Conservation (phyloP, 1,140 invertebrate genomes). For the Drosophila orena region DNA sequence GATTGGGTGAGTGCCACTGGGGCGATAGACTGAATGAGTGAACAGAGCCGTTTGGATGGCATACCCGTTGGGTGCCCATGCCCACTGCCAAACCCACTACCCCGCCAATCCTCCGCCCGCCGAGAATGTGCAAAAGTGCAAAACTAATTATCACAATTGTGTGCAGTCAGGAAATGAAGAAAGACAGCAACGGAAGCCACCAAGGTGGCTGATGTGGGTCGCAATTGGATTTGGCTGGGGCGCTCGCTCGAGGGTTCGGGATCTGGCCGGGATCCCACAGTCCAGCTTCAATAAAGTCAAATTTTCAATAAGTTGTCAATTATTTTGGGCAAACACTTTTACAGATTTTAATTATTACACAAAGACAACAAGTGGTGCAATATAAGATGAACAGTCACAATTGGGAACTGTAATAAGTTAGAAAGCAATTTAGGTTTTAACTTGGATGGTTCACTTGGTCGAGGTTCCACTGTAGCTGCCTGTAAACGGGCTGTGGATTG, state of each 20-base stretch:
- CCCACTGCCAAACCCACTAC: slow-evolving; percentile 6
- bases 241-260: slow-evolving; percentile 1
- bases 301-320: background rate
- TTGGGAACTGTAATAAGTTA: too few relatives aligned
- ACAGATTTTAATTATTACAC: background rate
- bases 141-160: slow-evolving; percentile 83
- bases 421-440: too few relatives aligned
- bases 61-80: background rate
- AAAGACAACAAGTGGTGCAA: too few relatives aligned
- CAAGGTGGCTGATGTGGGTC: slow-evolving; percentile 61
- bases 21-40: slow-evolving; percentile 43
- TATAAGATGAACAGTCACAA: too few relatives aligned
- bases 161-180: slow-evolving; percentile 80
- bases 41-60: slow-evolving; percentile 30
- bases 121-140: slow-evolving; percentile 70
- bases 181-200: slow-evolving; percentile 80
- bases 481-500: slow-evolving; percentile 23
- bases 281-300: background rate
- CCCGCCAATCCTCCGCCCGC: background rate
- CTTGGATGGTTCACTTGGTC: background rate
- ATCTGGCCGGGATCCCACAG: slow-evolving; percentile 15
- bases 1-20: slow-evolving; percentile 14
- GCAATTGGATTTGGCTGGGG: slow-evolving; percentile 23
- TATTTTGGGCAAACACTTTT: background rate
- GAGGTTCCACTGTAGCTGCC: slow-evolving; percentile 5